Evolutionary conservation across 2,113 vertebrate genomes (phyloP).

Genomic region (Paramormyrops kingsleyae): DNA sequence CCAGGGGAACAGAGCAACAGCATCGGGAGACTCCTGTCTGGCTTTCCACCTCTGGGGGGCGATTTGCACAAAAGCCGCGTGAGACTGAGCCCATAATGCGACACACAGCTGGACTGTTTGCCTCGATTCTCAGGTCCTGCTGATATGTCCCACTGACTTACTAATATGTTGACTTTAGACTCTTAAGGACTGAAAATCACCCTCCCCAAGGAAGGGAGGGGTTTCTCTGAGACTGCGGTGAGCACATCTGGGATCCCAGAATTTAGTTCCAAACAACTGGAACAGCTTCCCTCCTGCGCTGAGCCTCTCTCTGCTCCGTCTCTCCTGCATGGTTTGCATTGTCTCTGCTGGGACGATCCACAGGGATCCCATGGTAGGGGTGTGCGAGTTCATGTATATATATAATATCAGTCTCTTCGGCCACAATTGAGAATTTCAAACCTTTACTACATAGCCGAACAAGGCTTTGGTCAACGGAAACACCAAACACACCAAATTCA

Average conservation of each 20-base stretch:
- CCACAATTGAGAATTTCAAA: background rate
- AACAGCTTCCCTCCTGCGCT: conserved; percentile 27
- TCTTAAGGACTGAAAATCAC: conserved; percentile 5
- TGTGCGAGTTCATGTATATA: conserved; percentile 23
- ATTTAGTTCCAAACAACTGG: conserved; percentile 65
- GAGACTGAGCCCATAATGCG: background rate
- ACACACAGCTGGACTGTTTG: conserved; percentile 20
- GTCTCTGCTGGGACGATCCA: conserved; percentile 18
- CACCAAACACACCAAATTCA: background rate
- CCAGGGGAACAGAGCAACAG: background rate
- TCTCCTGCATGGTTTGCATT: conserved; percentile 26
- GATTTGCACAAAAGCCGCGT: background rate
- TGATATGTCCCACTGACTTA: background rate
- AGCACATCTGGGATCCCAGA: conserved; percentile 64
- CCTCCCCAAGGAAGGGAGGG: conserved; percentile 1
- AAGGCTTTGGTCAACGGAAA: background rate
- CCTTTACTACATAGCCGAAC: no score
- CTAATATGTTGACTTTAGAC: conserved; percentile 24
- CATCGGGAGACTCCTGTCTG: conserved; percentile 14
- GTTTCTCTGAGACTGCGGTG: conserved; percentile 14
- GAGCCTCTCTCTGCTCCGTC: background rate
- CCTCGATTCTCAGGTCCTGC: no score
- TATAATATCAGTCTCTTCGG: background rate
- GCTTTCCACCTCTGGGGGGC: background rate
- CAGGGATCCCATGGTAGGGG: background rate